Evolutionary conservation across 2,888 invertebrate genomes (phyloP), one percentile per base, ranked within the genome.

Genomic region (Anticlea derivata): DNA sequence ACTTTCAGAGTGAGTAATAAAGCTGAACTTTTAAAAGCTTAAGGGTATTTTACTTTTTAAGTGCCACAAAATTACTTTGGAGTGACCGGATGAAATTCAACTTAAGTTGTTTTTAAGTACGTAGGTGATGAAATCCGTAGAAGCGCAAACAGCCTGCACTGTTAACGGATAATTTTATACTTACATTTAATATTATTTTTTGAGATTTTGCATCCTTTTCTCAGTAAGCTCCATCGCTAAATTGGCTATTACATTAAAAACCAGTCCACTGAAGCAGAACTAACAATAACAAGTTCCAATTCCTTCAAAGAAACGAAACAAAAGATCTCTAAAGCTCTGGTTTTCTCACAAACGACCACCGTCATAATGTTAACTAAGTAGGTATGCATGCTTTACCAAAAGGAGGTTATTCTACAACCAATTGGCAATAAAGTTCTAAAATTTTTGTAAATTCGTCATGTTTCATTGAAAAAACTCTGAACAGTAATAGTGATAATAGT

Each of bases 1-100:
- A 40, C 41, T 51, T 43, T 41, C 46, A 37, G 45, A 51, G 54
- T 52, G 47, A 55, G 41, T 40, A 38, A 51, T 53, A 54, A 54
- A 51, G 47, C 40, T 52, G 44, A 55, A 49, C 46, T 49, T 51
- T 43, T 43, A 33, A 39, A 13, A 44, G 46, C 17, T 43, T 49
- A 49, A 46, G 49, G 39, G 33, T 26, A 40, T 41, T 40, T 51
- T 34, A 22, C 8, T n/a, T 24, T 26, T 26, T n/a, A n/a, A n/a
- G 31, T 3, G 26, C 24, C 39, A 12, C 43, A 10, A 38, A 30
- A 45, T 34, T 45, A 39, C 45, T 45, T 34, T 17, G 10, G 23
- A 23, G 31, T 26, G 11, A 12, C 11, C 7, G 29, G 10, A 24
- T 12, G 1, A 24, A 22, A 23, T 24, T 13, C 27, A 7, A n/a